Evolutionary conservation across 2,888 invertebrate species (phyloP).

Genomic region (Sesia apiformis): DNA sequence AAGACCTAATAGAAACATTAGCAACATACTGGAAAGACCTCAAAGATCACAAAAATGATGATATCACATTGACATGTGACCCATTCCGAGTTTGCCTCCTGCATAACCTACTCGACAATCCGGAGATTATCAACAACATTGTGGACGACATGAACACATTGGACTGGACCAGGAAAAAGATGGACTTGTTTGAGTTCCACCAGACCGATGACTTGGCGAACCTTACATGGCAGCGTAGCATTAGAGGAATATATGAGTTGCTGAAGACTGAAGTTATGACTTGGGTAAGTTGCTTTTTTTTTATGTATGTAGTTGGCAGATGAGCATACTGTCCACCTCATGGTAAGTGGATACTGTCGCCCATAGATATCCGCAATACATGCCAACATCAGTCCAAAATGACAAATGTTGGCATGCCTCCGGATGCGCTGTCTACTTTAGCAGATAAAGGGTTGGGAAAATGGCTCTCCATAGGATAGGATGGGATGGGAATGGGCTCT

Average conservation of each 20-base stretch:
- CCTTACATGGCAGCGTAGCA: conserved; percentile 68
- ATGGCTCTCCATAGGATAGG: no score
- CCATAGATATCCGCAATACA: no score
- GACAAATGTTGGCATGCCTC: no score
- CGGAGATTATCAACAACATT: conserved; percentile 74
- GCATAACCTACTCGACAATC: conserved; percentile 75
- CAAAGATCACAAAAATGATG: conserved; percentile 41
- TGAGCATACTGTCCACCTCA: no score
- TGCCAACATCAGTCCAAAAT: no score
- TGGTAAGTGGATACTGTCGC: no score
- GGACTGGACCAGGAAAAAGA: conserved; percentile 83
- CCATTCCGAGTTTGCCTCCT: conserved; percentile 82
- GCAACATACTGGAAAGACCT: conserved; percentile 62
- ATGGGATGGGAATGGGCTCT: no score
- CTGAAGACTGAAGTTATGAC: conserved; percentile 77
- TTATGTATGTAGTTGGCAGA: no score
- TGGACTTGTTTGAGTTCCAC: conserved; percentile 92
- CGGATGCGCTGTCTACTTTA: no score
- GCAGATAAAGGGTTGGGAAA: no score
- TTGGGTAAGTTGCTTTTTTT: conserved; percentile 68
- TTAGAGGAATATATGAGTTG: conserved; percentile 78
- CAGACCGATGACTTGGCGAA: conserved; percentile 83
- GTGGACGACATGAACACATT: conserved; percentile 80
- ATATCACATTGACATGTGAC: conserved; percentile 70
- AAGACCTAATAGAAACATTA: conserved; percentile 51